These are phyloP conservation scores for Oppia nitens DNA, from an alignment of 1,140 invertebrate genomes.

Conservation along the genomic window DNA sequence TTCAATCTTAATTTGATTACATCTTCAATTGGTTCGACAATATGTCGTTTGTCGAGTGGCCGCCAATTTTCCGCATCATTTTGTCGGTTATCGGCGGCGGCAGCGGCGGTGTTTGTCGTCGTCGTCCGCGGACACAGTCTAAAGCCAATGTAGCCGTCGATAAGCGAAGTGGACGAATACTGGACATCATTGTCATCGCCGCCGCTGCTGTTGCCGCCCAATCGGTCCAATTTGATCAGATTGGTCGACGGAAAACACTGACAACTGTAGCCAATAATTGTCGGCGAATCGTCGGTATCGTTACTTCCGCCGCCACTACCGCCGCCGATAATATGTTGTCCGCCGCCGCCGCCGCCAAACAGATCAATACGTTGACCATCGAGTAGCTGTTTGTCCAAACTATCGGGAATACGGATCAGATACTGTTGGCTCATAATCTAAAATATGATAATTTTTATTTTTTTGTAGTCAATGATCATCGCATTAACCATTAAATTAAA, in stretches of 20 bases:
- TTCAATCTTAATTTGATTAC: background rate
- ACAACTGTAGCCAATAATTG: too few relatives aligned
- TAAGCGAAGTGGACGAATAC: too few relatives aligned
- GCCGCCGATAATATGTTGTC: background rate
- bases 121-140: background rate
- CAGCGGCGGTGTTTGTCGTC: too few relatives aligned
- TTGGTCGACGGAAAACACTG: background rate
- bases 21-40: background rate
- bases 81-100: too few relatives aligned
- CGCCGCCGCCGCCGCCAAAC: background rate
- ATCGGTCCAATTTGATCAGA: background rate
- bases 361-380: conserved; percentile 1
- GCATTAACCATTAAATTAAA: background rate
- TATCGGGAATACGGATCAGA: conserved; percentile 2
- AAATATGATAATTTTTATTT: background rate
- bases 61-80: background rate
- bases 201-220: background rate
- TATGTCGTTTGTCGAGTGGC: background rate
- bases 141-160: background rate
- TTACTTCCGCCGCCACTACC: background rate
- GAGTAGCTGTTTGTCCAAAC: background rate
- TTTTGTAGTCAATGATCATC: background rate
- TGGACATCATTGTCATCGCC: too few relatives aligned
- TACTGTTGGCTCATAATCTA: background rate
- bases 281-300: too few relatives aligned